Conservation (phyloP, 2,113 vertebrate species). For the Lucifuga dentata region DNA sequence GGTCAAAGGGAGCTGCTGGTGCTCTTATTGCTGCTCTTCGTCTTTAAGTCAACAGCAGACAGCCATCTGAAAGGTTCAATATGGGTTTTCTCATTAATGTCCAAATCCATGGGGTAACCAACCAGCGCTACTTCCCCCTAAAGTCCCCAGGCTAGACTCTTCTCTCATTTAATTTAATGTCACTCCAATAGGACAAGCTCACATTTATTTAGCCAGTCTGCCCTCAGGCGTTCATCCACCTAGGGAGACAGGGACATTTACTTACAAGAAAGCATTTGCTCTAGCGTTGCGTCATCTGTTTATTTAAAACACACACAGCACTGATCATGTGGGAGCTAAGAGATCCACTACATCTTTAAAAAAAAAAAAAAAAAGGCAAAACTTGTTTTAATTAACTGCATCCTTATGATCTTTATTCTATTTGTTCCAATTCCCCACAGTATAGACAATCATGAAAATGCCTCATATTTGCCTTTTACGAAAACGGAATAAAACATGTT, state of each 20-base stretch:
- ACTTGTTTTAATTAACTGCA: constrained; percentile 75
- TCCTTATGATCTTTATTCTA: constrained; percentile 79
- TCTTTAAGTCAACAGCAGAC: constrained; percentile 82
- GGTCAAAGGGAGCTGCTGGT: constrained; percentile 61
- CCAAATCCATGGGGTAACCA: constrained; percentile 78
- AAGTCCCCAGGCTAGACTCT: constrained; percentile 77
- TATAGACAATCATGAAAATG: constrained; percentile 66
- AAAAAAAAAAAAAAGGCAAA: constrained; percentile 44
- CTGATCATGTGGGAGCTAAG: constrained; percentile 48
- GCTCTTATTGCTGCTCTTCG: constrained; percentile 69
- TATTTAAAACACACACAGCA: constrained; percentile 69
- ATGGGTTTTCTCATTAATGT: constrained; percentile 85
- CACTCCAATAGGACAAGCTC: constrained; percentile 85
- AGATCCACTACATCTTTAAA: constrained; percentile 62
- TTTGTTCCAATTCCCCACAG: constrained; percentile 73
- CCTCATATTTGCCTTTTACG: constrained; percentile 69
- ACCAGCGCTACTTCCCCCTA: constrained; percentile 44
- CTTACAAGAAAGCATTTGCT: constrained; percentile 79
- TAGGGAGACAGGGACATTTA: constrained; percentile 81
- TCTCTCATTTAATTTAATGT: constrained; percentile 86
- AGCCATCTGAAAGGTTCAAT: constrained; percentile 81
- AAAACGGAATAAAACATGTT: constrained; percentile 74
- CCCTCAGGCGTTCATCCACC: constrained; percentile 72
- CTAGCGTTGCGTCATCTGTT: constrained; percentile 76
- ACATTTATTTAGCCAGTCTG: constrained; percentile 81